Evolutionary conservation across 2,113 vertebrate species (phyloP).

Genomic region (Turnix velox): DNA sequence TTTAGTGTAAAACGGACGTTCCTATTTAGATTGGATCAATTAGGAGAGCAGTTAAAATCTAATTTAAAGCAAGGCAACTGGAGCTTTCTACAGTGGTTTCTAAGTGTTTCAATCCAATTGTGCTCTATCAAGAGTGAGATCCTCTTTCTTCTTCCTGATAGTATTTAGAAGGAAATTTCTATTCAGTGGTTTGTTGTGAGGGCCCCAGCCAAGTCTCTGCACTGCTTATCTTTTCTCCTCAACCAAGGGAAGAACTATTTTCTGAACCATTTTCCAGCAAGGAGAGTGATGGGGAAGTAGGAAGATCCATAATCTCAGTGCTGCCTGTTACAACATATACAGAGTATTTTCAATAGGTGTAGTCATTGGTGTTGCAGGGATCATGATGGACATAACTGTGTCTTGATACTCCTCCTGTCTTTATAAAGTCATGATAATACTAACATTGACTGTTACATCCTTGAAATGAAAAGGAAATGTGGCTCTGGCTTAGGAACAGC

Average conservation of each 20-base stretch:
- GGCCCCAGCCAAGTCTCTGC: neutral
- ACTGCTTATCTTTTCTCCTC: neutral
- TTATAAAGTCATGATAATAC: neutral
- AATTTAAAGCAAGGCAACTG: neutral
- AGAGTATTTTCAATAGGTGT: neutral
- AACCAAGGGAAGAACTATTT: neutral
- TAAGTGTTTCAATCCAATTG: neutral
- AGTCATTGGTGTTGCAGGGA: neutral
- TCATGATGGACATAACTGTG: neutral
- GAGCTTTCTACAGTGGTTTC: neutral
- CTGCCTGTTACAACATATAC: neutral
- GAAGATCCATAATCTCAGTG: neutral
- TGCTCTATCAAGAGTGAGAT: neutral
- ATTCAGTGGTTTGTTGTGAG: neutral
- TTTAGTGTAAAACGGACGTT: neutral
- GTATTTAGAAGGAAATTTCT: neutral
- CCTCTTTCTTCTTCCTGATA: neutral
- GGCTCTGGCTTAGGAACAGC: neutral
- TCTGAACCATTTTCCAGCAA: neutral
- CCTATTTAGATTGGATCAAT: neutral
- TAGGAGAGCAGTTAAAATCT: neutral
- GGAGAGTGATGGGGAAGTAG: neutral
- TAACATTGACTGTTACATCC: neutral
- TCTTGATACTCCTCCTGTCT: neutral
- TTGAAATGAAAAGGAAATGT: neutral